Evolutionary conservation across 2,797 vertebrate genomes (phyloP), one percentile per base, ranked within the genome.

Genomic region (Amazona finschi): DNA sequence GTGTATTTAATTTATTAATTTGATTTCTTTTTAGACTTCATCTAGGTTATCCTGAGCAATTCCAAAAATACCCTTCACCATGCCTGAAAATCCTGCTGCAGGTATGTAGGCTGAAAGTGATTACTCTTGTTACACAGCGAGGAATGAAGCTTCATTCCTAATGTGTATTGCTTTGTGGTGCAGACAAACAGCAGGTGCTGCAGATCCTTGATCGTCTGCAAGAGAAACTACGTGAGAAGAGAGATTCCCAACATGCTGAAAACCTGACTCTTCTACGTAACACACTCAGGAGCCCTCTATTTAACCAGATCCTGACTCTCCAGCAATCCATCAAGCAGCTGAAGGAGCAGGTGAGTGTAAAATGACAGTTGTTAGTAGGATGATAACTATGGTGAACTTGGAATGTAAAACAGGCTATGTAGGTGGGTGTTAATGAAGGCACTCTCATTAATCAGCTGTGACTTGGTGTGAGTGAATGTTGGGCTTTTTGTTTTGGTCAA

Each of bases 281-380:
- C 85, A 98, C 98, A 0, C 97, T 99, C 73, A 98, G 97, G 95
- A 99, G 99, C 71, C 99, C 99, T 2, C 98, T 99, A 86, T 99
- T 99, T 86, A 98, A 97, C 97, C 99, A 99, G 97, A 99, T 99
- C 83, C 98, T 99, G 78, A 99, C 98, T 22, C 98, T 99, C 89
- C 99, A 99, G 97, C 98, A 99, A 94, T 99, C 99, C 77, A 98
- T 99, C 97, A 99, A 97, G 85, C 99, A 99, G 92, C 98, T 99
- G 49, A 98, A 98, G 73, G 98, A 98, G 43, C 99, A 99, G 97
- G 99, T 99, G 91, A 97, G 98, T 97, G 38, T 53, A 31, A 46
- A 47, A 20, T 81, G 12, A 12, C 8, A 9, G 22, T 25, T 58
- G 55, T 36, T 58, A 33, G 22, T 36, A 15, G 22, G 33, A 12